These are phyloP conservation scores for Acromyrmex echinatior DNA, from an alignment of 1,140 invertebrate species.

Conservation along the genomic window DNA sequence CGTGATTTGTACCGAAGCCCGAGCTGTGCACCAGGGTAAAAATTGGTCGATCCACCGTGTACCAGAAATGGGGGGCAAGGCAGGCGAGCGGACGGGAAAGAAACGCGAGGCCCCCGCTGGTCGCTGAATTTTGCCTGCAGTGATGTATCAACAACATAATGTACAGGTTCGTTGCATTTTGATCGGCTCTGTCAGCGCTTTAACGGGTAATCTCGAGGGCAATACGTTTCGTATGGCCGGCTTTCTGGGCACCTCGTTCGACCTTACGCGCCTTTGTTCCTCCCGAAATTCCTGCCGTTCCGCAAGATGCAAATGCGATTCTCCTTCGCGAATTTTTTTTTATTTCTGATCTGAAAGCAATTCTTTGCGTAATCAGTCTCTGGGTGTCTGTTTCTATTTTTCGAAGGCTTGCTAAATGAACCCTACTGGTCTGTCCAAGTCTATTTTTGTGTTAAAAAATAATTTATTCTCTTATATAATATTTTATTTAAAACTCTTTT, in stretches of 20 bases:
- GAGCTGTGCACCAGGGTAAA: conserved; percentile 53
- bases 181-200: conserved; percentile 56
- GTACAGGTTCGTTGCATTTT: conserved; percentile 58
- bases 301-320: not conserved
- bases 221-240: conserved; percentile 23
- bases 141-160: conserved; percentile 66
- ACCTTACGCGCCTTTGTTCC: conserved; percentile 24
- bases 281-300: conserved; percentile 19
- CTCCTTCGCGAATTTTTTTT: not conserved
- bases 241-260: not conserved
- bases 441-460: no score
- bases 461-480: no score
- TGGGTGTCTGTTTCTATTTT: not conserved
- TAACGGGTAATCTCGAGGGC: conserved; percentile 59
- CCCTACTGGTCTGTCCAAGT: no score
- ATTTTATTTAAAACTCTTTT: no score
- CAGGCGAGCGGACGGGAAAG: not conserved
- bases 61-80: not conserved
- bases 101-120: conserved; percentile 6
- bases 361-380: not conserved
- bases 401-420: not conserved
- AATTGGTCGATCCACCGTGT: conserved; percentile 60
- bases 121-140: conserved; percentile 58
- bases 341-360: not conserved
- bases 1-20: conserved; percentile 74